A percentile compares a stretch with the other conserved stretches of the same genome.
Conservation (phyloP, 2,113 vertebrate species). For the Ceratotherium simum region DNA sequence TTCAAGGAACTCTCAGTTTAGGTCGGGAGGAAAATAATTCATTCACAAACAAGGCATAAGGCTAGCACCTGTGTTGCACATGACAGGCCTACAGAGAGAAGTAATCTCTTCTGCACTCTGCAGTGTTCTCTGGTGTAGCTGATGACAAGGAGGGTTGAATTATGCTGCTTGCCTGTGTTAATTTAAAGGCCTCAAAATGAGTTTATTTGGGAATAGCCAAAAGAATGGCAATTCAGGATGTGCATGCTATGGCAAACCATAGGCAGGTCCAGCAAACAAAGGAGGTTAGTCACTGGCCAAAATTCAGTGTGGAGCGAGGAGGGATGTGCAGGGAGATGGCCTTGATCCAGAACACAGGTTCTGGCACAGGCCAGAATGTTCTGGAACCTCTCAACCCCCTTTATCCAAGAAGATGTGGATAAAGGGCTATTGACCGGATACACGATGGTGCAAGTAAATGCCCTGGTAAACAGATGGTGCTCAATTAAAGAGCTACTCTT, state of each 20-base stretch:
- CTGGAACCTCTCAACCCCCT: neutral
- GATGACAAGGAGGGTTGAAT: neutral
- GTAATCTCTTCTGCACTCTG: neutral
- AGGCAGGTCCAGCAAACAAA: too few species aligned
- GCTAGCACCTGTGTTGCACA: accelerated
- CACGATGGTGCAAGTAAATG: accelerated
- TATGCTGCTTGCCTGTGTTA: slow-evolving; percentile 4
- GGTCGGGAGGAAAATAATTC: neutral
- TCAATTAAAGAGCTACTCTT: accelerated
- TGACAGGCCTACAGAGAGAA: neutral
- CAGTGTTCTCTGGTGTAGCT: neutral
- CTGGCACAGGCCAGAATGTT: neutral
- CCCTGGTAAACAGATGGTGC: neutral
- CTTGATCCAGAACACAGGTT: neutral
- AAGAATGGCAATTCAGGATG: too few species aligned
- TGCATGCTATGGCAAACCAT: too few species aligned
- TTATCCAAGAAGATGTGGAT: neutral
- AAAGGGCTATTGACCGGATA: accelerated
- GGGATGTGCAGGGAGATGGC: accelerated
- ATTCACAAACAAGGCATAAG: neutral
- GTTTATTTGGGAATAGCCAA: too few species aligned
- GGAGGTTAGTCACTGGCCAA: neutral
- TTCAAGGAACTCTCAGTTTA: neutral
- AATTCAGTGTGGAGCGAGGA: neutral
- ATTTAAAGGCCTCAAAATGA: neutral